Percentiles rank a stretch among this genome's conserved stretches.
phyloP scores from a whole-genome alignment of 2,113 vertebrate genomes.

The Pygoscelis adeliae region DNA sequence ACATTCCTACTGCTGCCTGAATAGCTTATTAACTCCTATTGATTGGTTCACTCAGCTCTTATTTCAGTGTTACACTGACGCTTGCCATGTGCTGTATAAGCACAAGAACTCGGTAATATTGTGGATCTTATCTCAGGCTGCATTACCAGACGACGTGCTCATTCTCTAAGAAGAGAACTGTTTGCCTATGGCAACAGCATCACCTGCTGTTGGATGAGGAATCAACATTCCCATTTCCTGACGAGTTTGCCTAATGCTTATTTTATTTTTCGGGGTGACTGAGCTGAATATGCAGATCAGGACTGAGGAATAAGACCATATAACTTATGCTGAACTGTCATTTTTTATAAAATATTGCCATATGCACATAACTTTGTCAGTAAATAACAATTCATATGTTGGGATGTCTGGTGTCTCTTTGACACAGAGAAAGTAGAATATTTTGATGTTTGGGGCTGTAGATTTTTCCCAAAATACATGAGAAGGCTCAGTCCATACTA shows the following conservation, averaged over 20 bases:
- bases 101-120: not conserved
- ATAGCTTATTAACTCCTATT: not conserved
- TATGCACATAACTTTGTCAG: not conserved
- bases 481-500: not conserved
- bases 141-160: not conserved
- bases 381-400: not conserved
- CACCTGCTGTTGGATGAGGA: constrained; percentile 26
- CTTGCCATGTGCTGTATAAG: not conserved
- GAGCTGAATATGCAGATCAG: not conserved
- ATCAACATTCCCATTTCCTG: not conserved
- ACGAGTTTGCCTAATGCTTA: not conserved
- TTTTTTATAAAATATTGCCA: not conserved
- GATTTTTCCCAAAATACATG: not conserved
- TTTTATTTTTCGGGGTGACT: not conserved
- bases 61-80: not conserved
- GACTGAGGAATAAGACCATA: not conserved
- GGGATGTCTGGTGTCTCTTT: not conserved
- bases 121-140: not conserved
- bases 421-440: not conserved
- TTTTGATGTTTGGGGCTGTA: not conserved
- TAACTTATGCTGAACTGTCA: not conserved
- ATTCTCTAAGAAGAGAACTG: not conserved
- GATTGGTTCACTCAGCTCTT: not conserved
- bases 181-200: constrained; percentile 1
- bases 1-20: not conserved